Percentiles rank a stretch among this genome's conserved stretches.
phyloP scores from a whole-genome alignment of 2,797 vertebrate genomes.

The Taenioides sp. region DNA sequence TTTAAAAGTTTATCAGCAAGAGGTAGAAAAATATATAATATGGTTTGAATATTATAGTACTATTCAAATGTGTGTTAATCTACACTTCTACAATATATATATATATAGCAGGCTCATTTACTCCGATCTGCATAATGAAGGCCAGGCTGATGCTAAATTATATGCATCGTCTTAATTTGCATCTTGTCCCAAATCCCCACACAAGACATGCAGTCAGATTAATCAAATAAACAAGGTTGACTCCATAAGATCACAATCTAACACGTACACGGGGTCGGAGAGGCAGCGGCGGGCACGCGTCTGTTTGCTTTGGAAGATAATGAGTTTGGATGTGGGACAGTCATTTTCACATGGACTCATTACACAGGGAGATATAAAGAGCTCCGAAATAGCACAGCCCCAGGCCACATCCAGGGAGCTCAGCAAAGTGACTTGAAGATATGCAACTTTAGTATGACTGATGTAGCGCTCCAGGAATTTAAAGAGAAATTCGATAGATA shows the following conservation, averaged over 20 bases:
- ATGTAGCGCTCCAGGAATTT: slow-evolving; percentile 42
- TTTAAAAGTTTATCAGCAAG: too few species aligned
- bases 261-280: slow-evolving; percentile 36
- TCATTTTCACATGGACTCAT: slow-evolving; percentile 52
- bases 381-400: slow-evolving; percentile 44
- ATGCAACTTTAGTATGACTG: slow-evolving; percentile 19
- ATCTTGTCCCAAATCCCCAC: slow-evolving; percentile 37
- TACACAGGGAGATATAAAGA: slow-evolving; percentile 39
- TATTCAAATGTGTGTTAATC: too few species aligned
- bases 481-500: slow-evolving; percentile 24
- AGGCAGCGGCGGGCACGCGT: slow-evolving; percentile 32
- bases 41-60: too few species aligned
- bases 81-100: too few species aligned
- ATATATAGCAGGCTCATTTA: neutral
- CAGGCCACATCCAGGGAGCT: slow-evolving; percentile 38
- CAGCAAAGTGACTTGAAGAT: slow-evolving; percentile 21
- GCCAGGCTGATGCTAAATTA: slow-evolving; percentile 19
- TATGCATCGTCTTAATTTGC: slow-evolving; percentile 21
- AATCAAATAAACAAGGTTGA: slow-evolving; percentile 49
- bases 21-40: too few species aligned
- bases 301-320: slow-evolving; percentile 55
- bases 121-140: neutral
- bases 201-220: slow-evolving; percentile 43
- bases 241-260: slow-evolving; percentile 54
- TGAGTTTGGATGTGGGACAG: slow-evolving; percentile 61